Conservation (phyloP, 2,113 vertebrate species). For the Narcine bancroftii region DNA sequence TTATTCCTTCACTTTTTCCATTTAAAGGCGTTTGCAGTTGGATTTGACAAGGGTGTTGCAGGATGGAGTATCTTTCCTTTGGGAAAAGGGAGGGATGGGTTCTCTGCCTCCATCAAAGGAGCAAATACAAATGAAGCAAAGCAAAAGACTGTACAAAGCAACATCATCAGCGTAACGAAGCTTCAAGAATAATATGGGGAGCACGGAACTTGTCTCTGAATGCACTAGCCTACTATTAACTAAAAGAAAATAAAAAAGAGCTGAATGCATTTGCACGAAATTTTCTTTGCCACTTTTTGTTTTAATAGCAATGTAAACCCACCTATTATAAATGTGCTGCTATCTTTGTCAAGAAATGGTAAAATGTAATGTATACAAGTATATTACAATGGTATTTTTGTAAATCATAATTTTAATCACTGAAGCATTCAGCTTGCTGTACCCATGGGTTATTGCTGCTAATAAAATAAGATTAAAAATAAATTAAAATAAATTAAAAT, state of each 20-base stretch:
- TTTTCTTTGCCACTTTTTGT: neutral
- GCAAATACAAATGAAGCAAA: conserved; percentile 5
- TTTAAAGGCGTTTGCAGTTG: neutral
- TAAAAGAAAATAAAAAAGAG: neutral
- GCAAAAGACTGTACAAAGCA: neutral
- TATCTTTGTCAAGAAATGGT: neutral
- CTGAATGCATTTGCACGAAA: neutral
- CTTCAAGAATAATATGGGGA: neutral
- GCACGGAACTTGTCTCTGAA: neutral
- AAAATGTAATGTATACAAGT: neutral
- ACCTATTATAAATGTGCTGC: neutral
- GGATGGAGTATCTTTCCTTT: neutral
- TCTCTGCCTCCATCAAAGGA: neutral
- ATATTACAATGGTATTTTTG: neutral
- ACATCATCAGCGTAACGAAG: neutral
- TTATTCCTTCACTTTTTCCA: neutral
- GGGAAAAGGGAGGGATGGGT: neutral
- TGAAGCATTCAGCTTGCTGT: neutral
- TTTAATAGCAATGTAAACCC: neutral
- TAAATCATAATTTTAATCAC: neutral
- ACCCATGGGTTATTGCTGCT: neutral
- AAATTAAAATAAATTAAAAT: too few relatives aligned
- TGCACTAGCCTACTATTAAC: neutral
- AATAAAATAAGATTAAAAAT: neutral
- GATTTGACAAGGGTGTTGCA: neutral